Evolutionary conservation across 2,888 invertebrate genomes (phyloP), one percentile per base, ranked within the genome.

Genomic region (Pterobdella sp.): DNA sequence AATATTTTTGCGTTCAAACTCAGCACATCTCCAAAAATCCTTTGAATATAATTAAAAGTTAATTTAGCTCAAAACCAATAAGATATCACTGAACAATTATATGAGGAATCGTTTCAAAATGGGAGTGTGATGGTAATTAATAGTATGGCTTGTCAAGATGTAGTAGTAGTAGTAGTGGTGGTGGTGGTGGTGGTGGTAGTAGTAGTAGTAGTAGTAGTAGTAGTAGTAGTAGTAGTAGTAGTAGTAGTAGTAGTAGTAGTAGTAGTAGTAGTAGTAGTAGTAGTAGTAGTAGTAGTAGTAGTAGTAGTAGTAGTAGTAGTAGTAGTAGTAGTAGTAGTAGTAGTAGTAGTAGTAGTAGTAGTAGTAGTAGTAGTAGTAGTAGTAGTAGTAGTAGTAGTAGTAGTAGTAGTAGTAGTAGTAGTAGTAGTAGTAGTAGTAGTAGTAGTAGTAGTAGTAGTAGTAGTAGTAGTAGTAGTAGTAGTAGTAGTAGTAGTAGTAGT

Each of bases 201-300:
- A 42, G 49, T 42, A 42, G 49, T 42, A 42, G 22, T 42, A 22
- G 49, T 14, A 42, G 49, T 42, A 42, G 49, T 42, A 42, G 49
- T 42, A 42, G 49, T 42, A 42, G 49, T 42, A 42, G 49, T 42
- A 42, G 7, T 42, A 42, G 49, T 42, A 42, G 49, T 42, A 42
- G 49, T 14, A 42, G 49, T 42, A 42, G 49, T 42, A 42, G 49
- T 42, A 42, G 49, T 42, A 42, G 49, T 42, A 42, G 22, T 42
- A 42, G 49, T 42, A 42, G 49, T 42, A 42, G 49, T 42, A 42
- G 49, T 42, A 42, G 49, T 42, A 42, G 49, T 42, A 42, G 49
- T 42, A 42, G 49, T 42, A 42, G 22, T 42, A 42, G 49, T 42
- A 42, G 49, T 42, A 42, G 49, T 42, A 42, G 49, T 42, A 42